phyloP scores from a whole-genome alignment of 2,113 vertebrate species.

The Ceyx melanurus region DNA sequence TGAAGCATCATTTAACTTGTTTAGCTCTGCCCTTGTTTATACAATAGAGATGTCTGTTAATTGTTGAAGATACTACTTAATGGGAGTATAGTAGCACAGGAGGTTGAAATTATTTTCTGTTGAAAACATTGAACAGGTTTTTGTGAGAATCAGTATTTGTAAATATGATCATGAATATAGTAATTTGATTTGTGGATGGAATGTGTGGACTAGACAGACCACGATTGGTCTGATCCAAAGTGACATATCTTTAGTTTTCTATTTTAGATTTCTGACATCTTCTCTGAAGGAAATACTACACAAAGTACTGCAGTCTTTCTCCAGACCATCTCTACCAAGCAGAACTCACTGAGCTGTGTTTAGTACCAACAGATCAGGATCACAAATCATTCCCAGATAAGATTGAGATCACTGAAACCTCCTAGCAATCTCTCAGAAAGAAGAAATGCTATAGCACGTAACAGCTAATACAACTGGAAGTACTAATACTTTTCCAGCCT shows the following conservation, averaged over 20 bases:
- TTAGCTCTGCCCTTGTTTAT: neutral
- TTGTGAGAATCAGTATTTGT: neutral
- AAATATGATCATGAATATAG: neutral
- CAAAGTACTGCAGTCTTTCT: neutral
- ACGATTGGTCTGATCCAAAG: neutral
- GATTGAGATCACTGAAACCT: neutral
- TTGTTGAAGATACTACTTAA: neutral
- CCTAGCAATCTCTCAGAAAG: neutral
- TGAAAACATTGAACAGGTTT: neutral
- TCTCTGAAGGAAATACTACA: neutral
- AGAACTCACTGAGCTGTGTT: neutral
- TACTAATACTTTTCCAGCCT: neutral
- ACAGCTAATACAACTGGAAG: neutral
- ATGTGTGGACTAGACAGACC: neutral
- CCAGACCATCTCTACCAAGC: neutral
- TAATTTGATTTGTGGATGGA: neutral
- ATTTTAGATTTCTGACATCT: neutral
- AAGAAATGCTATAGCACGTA: neutral
- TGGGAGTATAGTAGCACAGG: neutral
- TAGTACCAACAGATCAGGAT: neutral
- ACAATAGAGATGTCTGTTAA: neutral
- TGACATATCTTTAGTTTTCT: neutral
- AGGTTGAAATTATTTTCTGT: neutral
- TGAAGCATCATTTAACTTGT: neutral
- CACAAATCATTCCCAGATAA: neutral